Evolutionary conservation across 2,797 vertebrate genomes (phyloP).

Genomic region (Buphagus erythrorhynchus): DNA sequence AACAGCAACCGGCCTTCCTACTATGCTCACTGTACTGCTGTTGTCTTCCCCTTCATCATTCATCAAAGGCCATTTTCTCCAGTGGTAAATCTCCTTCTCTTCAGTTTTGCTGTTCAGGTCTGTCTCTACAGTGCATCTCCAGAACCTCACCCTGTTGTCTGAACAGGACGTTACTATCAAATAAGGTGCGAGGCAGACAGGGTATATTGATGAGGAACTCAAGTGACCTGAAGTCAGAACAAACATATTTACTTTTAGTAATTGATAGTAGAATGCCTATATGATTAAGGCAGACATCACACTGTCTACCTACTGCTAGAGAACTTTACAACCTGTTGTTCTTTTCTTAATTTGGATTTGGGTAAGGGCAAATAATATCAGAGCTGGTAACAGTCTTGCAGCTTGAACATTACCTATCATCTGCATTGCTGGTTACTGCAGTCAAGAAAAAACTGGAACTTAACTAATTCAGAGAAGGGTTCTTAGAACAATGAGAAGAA

Average conservation of each 20-base stretch:
- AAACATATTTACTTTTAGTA: not conserved
- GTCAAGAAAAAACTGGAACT: not conserved
- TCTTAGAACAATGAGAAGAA: not conserved
- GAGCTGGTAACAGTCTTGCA: not conserved
- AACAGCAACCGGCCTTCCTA: slow-evolving; percentile 93
- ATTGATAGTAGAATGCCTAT: not conserved
- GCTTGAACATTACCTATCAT: not conserved
- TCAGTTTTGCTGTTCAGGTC: slow-evolving; percentile 60
- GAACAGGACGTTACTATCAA: slow-evolving; percentile 96
- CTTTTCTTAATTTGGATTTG: not conserved
- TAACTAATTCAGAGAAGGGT: not conserved
- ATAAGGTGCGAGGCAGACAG: slow-evolving; percentile 96
- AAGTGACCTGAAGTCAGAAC: slow-evolving; percentile 86
- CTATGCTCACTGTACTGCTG: slow-evolving; percentile 89
- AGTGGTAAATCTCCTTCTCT: slow-evolving; percentile 80
- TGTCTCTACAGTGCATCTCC: slow-evolving; percentile 89
- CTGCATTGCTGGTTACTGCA: not conserved
- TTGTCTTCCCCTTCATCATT: slow-evolving; percentile 92
- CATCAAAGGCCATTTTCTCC: slow-evolving; percentile 95
- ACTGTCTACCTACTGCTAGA: not conserved
- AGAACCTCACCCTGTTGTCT: slow-evolving; percentile 93
- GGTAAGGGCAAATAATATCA: not conserved
- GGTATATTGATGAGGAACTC: slow-evolving; percentile 98
- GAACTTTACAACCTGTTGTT: not conserved
- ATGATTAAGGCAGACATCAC: not conserved